These are phyloP conservation scores for Magallana gigas DNA, from an alignment of 1,140 invertebrate genomes.

Conservation along the genomic window DNA sequence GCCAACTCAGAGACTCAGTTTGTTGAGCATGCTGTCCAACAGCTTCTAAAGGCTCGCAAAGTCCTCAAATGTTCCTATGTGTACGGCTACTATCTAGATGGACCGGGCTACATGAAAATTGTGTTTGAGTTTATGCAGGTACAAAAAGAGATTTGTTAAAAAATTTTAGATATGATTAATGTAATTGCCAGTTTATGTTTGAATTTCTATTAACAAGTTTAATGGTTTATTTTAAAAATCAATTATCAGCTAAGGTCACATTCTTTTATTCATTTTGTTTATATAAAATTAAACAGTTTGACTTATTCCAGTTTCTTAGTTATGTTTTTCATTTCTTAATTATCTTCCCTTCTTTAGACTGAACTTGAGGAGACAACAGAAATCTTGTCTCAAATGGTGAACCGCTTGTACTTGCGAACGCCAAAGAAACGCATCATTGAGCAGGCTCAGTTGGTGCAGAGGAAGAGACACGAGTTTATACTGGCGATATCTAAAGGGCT, in stretches of 20 bases:
- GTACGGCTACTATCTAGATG: slow-evolving; percentile 85
- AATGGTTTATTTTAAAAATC: too few species aligned
- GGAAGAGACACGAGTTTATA: slow-evolving; percentile 85
- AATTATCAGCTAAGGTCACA: too few species aligned
- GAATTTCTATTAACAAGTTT: not conserved
- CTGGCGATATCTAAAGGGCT: slow-evolving; percentile 85
- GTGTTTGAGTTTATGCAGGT: slow-evolving; percentile 86
- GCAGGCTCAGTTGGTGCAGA: slow-evolving; percentile 82
- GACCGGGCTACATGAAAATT: slow-evolving; percentile 85
- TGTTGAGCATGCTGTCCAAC: slow-evolving; percentile 84
- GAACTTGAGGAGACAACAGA: slow-evolving; percentile 86
- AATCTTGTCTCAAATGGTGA: slow-evolving; percentile 85
- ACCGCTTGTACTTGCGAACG: slow-evolving; percentile 84
- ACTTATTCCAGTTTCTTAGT: too few species aligned
- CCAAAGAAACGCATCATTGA: slow-evolving; percentile 84
- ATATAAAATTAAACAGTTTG: too few species aligned
- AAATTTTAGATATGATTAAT: too few species aligned
- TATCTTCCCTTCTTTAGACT: slow-evolving; percentile 79
- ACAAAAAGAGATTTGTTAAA: not conserved
- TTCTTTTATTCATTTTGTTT: too few species aligned
- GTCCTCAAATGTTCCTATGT: slow-evolving; percentile 86
- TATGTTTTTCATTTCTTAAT: too few species aligned
- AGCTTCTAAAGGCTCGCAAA: slow-evolving; percentile 84
- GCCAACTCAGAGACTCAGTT: slow-evolving; percentile 80
- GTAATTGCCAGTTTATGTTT: not conserved